These are phyloP conservation scores for Imbricaverruca yamaguchii DNA, from an alignment of 2,888 invertebrate genomes.

Conservation along the genomic window DNA sequence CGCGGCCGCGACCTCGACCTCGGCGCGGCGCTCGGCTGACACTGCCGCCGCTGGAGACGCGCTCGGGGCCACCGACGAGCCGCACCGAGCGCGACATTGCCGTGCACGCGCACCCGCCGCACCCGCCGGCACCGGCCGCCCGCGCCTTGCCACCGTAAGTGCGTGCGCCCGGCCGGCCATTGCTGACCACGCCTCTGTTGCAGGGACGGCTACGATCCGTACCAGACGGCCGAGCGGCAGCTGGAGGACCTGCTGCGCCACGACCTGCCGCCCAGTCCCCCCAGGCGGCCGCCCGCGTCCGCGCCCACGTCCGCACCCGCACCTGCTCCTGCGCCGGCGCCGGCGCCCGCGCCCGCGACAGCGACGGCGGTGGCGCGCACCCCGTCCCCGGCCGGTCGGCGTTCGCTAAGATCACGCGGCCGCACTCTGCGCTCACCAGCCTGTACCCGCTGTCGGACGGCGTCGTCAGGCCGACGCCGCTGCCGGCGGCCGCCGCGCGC, in stretches of 20 bases:
- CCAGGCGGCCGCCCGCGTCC: neutral
- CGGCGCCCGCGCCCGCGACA: neutral
- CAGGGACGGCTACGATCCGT: constrained; percentile 33
- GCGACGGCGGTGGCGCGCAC: neutral
- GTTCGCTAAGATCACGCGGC: constrained; percentile 1
- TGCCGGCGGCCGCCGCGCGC: neutral
- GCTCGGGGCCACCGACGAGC: neutral
- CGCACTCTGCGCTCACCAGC: neutral
- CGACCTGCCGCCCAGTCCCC: neutral
- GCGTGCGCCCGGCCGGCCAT: neutral
- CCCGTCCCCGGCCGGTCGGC: neutral
- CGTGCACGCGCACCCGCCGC: neutral
- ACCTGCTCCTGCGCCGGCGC: neutral
- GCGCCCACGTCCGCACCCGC: neutral
- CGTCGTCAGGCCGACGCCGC: neutral
- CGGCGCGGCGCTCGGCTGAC: neutral
- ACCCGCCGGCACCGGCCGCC: neutral
- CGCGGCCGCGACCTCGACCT: neutral
- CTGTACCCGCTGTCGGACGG: neutral
- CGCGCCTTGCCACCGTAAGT: neutral
- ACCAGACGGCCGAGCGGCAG: constrained; percentile 33
- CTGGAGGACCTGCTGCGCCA: constrained; percentile 33
- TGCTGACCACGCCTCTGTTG: constrained; percentile 16
- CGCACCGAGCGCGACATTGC: neutral
- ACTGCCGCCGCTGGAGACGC: constrained; percentile 1